Percentiles rank a stretch among this genome's conserved stretches.
phyloP scores from a whole-genome alignment of 2,888 invertebrate species.

The Phragmatobia fuliginosa region DNA sequence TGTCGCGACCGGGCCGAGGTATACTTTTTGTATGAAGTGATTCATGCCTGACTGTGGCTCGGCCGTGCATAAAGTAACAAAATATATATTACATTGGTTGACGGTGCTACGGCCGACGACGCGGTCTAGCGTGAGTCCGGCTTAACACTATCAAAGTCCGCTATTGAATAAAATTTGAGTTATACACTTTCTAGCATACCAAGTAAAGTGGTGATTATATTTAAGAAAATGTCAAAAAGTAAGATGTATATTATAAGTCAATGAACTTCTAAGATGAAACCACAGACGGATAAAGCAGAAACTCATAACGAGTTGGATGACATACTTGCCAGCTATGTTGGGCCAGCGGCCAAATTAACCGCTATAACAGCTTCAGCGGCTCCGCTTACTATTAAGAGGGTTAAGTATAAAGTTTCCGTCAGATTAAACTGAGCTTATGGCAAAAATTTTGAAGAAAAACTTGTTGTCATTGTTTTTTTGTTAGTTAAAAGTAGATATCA shows the following conservation, averaged over 20 bases:
- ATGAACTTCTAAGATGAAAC: conserved; percentile 18
- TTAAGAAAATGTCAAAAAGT: neutral
- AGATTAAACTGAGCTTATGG: neutral
- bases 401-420: conserved; percentile 18
- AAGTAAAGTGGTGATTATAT: neutral
- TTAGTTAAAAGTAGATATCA: too few relatives aligned
- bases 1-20: too few relatives aligned
- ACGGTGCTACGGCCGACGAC: too few relatives aligned
- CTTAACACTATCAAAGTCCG: too few relatives aligned
- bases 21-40: too few relatives aligned
- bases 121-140: too few relatives aligned
- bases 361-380: conserved; percentile 24
- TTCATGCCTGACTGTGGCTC: too few relatives aligned
- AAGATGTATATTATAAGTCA: neutral
- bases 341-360: conserved; percentile 43
- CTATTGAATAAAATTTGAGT: too few relatives aligned
- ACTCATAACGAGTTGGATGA: conserved; percentile 20
- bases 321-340: conserved; percentile 39
- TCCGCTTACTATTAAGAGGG: conserved; percentile 29
- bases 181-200: too few relatives aligned
- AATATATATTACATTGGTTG: too few relatives aligned
- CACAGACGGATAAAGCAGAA: conserved; percentile 20
- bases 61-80: too few relatives aligned
- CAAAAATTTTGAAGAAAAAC: neutral
- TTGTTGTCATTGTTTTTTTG: too few relatives aligned